Conservation (phyloP, 2,797 vertebrate genomes). For the Acanthopagrus latus region DNA sequence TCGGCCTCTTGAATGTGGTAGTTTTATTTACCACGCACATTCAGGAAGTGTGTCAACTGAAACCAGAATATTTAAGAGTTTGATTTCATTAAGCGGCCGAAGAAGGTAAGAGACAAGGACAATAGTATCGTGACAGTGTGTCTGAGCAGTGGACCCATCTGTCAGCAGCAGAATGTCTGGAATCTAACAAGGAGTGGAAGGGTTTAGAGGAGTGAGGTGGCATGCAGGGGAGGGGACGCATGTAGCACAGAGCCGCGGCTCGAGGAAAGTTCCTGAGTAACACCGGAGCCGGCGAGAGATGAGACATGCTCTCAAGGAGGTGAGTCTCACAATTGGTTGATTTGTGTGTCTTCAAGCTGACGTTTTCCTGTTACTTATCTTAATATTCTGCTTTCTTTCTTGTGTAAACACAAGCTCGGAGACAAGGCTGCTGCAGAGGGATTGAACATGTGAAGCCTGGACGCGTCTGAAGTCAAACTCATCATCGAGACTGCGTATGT, state of each 20-base stretch:
- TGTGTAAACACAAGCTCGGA: slow-evolving; percentile 22
- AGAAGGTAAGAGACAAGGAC: background rate
- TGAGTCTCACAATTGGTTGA: slow-evolving; percentile 48
- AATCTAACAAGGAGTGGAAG: slow-evolving; percentile 73
- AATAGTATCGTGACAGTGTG: background rate
- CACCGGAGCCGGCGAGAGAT: slow-evolving; percentile 19
- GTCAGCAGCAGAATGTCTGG: slow-evolving; percentile 67
- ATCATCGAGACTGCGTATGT: slow-evolving; percentile 7
- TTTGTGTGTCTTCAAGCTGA: background rate
- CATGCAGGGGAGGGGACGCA: slow-evolving; percentile 54
- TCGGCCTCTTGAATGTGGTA: slow-evolving; percentile 3
- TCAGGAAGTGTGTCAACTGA: background rate
- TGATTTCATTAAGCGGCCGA: background rate
- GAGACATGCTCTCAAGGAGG: slow-evolving; percentile 40
- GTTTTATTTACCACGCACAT: background rate
- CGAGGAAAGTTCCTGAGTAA: slow-evolving; percentile 1
- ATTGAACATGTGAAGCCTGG: slow-evolving; percentile 35
- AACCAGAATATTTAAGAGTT: background rate
- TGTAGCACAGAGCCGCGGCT: slow-evolving; percentile 1
- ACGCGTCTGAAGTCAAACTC: background rate
- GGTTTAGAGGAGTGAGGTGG: slow-evolving; percentile 37
- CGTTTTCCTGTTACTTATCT: background rate
- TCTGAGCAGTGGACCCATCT: background rate
- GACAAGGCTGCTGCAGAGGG: slow-evolving; percentile 32
- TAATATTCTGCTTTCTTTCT: background rate